Percentiles rank a stretch among this genome's conserved stretches.
Conservation (phyloP, 2,888 invertebrate genomes). For the Dromius quadrimaculatus region DNA sequence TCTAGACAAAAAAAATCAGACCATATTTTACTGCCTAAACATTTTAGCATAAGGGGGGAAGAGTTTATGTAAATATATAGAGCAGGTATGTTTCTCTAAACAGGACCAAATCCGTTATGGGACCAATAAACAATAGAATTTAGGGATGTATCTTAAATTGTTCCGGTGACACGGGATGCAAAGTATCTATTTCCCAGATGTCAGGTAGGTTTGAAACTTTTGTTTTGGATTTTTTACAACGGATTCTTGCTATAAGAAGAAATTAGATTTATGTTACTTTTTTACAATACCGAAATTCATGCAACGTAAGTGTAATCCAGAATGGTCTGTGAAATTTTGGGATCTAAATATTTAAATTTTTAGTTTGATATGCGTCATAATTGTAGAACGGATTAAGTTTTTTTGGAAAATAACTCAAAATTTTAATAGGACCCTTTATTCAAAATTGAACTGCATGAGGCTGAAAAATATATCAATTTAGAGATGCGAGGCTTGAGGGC, state of each 20-base stretch:
- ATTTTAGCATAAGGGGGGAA: neutral
- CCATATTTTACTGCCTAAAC: neutral
- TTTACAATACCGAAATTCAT: slow-evolving; percentile 17
- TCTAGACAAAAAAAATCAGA: slow-evolving; percentile 18
- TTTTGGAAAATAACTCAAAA: slow-evolving; percentile 1
- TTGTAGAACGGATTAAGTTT: slow-evolving; percentile 23
- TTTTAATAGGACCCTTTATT: too few species aligned
- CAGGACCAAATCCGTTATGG: slow-evolving; percentile 21
- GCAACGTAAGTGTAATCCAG: slow-evolving; percentile 34
- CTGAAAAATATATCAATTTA: too few species aligned
- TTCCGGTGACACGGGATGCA: slow-evolving; percentile 21
- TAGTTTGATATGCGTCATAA: slow-evolving; percentile 14
- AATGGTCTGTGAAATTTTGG: slow-evolving; percentile 44
- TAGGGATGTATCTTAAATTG: slow-evolving; percentile 17
- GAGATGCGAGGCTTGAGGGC: too few species aligned
- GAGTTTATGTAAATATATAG: slow-evolving; percentile 17
- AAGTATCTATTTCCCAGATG: slow-evolving; percentile 27
- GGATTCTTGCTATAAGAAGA: slow-evolving; percentile 8
- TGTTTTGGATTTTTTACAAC: slow-evolving; percentile 15
- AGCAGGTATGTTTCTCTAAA: slow-evolving; percentile 17
- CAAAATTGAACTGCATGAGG: too few species aligned
- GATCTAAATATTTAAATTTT: slow-evolving; percentile 42
- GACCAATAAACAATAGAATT: slow-evolving; percentile 11
- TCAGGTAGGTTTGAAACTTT: slow-evolving; percentile 16
- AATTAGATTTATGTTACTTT: slow-evolving; percentile 19